phyloP scores from a whole-genome alignment of 2,113 vertebrate genomes.

The Alethe diademata region DNA sequence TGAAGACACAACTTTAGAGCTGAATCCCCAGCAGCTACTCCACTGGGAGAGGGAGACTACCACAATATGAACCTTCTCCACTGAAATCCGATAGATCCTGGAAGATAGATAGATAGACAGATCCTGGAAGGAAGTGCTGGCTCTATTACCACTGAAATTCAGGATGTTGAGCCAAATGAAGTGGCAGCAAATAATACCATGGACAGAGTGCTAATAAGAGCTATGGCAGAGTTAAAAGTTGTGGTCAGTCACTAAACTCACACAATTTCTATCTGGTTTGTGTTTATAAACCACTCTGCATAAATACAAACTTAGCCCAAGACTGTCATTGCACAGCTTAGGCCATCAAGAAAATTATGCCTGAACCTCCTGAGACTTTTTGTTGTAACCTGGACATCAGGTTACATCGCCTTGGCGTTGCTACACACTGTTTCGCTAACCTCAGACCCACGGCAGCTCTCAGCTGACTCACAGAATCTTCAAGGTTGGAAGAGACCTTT shows the following conservation, averaged over 20 bases:
- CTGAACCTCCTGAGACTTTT: not conserved
- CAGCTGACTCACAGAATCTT: not conserved
- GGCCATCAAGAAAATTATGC: not conserved
- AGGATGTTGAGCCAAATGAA: accelerated
- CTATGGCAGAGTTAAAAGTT: not conserved
- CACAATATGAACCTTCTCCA: no score
- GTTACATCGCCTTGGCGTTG: accelerated
- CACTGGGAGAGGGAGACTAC: not conserved
- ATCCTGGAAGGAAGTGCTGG: not conserved
- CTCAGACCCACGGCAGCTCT: not conserved
- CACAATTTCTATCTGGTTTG: not conserved
- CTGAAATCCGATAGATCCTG: accelerated
- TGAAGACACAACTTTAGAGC: not conserved
- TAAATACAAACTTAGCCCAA: not conserved
- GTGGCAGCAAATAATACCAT: not conserved
- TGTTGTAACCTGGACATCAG: not conserved
- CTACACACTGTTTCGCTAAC: accelerated
- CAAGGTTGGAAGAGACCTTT: not conserved
- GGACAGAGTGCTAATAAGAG: not conserved
- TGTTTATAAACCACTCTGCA: not conserved
- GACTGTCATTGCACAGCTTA: accelerated
- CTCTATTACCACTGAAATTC: not conserved
- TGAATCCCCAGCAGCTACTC: accelerated
- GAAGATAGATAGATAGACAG: not conserved
- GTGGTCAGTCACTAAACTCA: not conserved